These are phyloP conservation scores for Fulmarus glacialis DNA, from an alignment of 2,113 vertebrate genomes.

Conservation along the genomic window DNA sequence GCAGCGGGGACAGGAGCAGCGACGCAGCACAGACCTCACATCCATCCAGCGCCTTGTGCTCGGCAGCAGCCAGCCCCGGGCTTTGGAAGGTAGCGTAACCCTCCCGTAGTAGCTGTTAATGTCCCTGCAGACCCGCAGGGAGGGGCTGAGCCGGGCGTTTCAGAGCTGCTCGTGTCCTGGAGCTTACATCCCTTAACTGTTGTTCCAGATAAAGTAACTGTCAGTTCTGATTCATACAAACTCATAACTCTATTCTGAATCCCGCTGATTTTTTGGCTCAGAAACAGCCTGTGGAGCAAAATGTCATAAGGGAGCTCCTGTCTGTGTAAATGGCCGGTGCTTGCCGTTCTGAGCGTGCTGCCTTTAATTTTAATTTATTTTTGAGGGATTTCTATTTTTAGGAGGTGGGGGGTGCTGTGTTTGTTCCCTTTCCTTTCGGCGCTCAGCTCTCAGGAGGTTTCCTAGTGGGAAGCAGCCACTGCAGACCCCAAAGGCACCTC, in stretches of 20 bases:
- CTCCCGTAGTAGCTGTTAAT: not conserved
- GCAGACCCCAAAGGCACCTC: not conserved
- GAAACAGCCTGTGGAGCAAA: not conserved
- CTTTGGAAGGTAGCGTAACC: not conserved
- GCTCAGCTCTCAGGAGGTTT: not conserved
- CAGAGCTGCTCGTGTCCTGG: not conserved
- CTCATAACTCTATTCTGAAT: constrained; percentile 1
- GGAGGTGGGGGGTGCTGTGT: not conserved
- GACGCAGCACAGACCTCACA: fast-evolving
- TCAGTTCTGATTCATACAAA: constrained; percentile 36
- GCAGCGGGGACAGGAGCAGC: not conserved
- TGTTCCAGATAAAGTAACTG: constrained; percentile 48
- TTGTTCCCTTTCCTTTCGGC: not conserved
- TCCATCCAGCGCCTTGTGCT: not conserved
- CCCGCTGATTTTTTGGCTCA: constrained; percentile 18
- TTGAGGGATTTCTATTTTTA: not conserved
- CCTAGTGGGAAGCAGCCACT: not conserved
- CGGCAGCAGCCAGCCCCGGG: not conserved
- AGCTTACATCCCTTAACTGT: constrained; percentile 3
- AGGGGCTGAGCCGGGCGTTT: not conserved
- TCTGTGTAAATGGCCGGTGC: not conserved
- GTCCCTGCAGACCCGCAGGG: not conserved
- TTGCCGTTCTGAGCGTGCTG: not conserved
- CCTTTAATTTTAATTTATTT: not conserved
- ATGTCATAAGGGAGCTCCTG: not conserved